Base-by-base conservation (phyloP, 2,797 vertebrate genomes). In the Dendrocincla fuliginosa region DNA sequence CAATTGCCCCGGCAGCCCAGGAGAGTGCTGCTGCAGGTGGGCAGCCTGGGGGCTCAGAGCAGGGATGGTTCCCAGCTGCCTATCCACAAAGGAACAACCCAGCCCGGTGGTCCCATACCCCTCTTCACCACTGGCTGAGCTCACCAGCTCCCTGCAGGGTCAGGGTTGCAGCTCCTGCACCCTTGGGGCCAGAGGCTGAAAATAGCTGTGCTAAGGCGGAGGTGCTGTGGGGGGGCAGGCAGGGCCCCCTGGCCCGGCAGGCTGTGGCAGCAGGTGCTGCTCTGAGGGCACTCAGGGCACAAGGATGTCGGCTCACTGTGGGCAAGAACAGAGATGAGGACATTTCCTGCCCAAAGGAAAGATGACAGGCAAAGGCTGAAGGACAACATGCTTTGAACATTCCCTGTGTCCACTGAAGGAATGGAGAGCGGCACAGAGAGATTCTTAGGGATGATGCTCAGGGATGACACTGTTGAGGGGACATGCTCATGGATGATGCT, bases 1-100 rank as follows among this genome's bases (percentile, higher is more conserved):
- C 0, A 0, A 85, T 53, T 0, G 0, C 37, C 47, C 12, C 0
- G 0, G 33, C 64, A 9, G 13, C 4, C 2, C 13, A 2, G 28
- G 18, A 53, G 37, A 25, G 35, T 5, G 68, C 73, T 74, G 65
- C 56, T 84, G 56, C 1, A 7, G 77, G 35, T 28, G 69, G 84
- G 61, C 53, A 78, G 35, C 27, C 13, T 2, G 1, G 19, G 46
- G 46, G 19, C 9, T 89, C 47, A 16, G 30, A 11, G 6, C n/a
- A 32, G 28, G 14, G 19, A 46, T 41, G 16, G 7, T 19, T 56
- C 61, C 55, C 82, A 65, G 59, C 42, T 1, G 0, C 12, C 18
- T 56, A 56, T 55, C n/a, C 2, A 4, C 2, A 6, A 24, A 37
- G 35, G 32, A 87, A n/a, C 12, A 17, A 32, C 46, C 5, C 57